These are phyloP conservation scores for Thunnus thynnus DNA, from an alignment of 2,113 vertebrate species.

Conservation along the genomic window DNA sequence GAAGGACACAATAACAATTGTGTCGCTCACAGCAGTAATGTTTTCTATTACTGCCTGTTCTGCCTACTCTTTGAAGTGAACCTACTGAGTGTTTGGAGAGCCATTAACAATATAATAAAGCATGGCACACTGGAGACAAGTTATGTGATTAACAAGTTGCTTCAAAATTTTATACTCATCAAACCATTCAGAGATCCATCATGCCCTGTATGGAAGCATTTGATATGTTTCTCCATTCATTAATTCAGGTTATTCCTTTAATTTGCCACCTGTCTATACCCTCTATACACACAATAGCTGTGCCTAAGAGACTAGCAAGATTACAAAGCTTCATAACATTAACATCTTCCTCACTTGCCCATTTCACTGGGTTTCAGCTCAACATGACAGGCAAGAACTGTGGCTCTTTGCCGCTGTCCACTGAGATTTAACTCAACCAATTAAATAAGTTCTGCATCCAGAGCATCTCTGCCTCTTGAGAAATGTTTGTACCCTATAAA, in stretches of 20 bases:
- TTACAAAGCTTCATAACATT: background rate
- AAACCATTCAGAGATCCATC: too few species aligned
- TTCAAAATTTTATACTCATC: too few species aligned
- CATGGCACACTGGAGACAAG: too few species aligned
- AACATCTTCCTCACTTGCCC: background rate
- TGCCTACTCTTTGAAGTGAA: background rate
- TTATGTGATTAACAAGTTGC: too few species aligned
- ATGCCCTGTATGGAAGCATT: too few species aligned
- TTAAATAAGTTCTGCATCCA: conserved; percentile 24
- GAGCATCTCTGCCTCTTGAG: conserved; percentile 17
- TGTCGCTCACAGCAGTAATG: background rate
- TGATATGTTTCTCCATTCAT: too few species aligned
- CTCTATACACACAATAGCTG: background rate
- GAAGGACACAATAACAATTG: background rate
- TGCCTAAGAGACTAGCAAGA: background rate
- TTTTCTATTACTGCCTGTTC: background rate
- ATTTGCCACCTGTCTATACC: background rate
- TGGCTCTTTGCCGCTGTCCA: background rate
- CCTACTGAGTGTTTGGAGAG: background rate
- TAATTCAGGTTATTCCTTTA: background rate
- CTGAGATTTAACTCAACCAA: conserved; percentile 26
- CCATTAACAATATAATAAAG: too few species aligned
- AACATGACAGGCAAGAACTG: background rate
- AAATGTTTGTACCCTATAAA: conserved; percentile 32
- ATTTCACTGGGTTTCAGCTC: conserved; percentile 1